These are phyloP conservation scores for Lymantria dispar DNA, from an alignment of 2,888 invertebrate species.

Conservation along the genomic window DNA sequence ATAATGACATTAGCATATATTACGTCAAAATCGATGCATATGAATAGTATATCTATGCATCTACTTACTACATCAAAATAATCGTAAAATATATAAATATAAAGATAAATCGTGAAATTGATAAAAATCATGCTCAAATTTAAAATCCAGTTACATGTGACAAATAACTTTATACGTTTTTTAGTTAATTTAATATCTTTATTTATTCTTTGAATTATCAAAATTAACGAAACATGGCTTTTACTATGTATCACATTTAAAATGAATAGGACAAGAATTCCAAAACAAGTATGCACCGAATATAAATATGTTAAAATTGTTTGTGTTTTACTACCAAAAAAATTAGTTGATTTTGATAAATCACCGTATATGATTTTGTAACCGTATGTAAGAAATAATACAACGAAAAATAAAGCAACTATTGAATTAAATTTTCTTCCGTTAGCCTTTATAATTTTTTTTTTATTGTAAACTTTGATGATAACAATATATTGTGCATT, in stretches of 20 bases:
- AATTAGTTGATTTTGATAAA: neutral
- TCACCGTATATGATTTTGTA: neutral
- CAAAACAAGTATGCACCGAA: neutral
- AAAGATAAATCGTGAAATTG: neutral
- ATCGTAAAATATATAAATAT: neutral
- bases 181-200: neutral
- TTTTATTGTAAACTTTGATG: constrained; percentile 14
- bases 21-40: constrained; percentile 5
- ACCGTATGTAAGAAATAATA: neutral
- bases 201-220: constrained; percentile 1
- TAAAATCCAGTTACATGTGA: constrained; percentile 3
- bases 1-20: constrained; percentile 10
- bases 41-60: neutral
- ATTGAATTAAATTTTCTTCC: neutral
- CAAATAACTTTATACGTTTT: neutral
- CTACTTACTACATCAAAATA: neutral
- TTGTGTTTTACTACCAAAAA: neutral
- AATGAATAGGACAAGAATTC: neutral
- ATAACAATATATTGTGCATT: constrained; percentile 9
- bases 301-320: neutral
- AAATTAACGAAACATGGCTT: constrained; percentile 2
- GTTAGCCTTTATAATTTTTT: constrained; percentile 14
- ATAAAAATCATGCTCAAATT: neutral
- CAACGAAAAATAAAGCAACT: neutral
- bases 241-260: constrained; percentile 2